Conservation (phyloP, 2,113 vertebrate species). For the Hemiprocne comata region DNA sequence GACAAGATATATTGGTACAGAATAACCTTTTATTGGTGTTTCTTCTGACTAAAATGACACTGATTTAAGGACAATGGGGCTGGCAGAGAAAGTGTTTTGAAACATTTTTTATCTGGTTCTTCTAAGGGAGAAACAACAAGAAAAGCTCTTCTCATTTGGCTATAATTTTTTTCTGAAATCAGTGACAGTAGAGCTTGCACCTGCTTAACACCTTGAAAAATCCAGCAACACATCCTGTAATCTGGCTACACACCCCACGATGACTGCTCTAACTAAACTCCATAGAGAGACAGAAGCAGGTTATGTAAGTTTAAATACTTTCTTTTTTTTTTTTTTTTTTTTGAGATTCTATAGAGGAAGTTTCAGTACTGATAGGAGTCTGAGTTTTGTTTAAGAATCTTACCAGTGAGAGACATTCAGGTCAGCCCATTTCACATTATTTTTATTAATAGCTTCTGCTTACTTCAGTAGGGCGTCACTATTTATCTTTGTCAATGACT, state of each 20-base stretch:
- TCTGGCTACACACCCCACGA: neutral
- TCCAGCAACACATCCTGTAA: neutral
- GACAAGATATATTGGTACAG: neutral
- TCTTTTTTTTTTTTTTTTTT: neutral
- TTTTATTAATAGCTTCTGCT: slow-evolving; percentile 69
- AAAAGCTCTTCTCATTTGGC: neutral
- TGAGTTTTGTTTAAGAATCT: neutral
- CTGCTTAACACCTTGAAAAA: neutral
- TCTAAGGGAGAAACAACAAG: neutral
- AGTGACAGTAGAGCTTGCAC: neutral
- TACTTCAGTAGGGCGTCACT: slow-evolving; percentile 50
- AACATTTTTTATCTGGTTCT: neutral
- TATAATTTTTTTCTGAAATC: neutral
- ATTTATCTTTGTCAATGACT: slow-evolving; percentile 69
- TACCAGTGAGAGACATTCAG: neutral
- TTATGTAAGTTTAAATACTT: neutral
- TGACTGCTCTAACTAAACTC: neutral
- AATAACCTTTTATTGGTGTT: neutral
- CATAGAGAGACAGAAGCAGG: neutral
- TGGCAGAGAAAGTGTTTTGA: neutral
- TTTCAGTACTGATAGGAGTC: neutral
- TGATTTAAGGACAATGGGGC: neutral
- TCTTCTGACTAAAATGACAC: neutral
- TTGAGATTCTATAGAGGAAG: neutral
- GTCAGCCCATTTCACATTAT: slow-evolving; percentile 20